Percentiles rank a stretch among this genome's conserved stretches.
These are phyloP conservation scores for Symphodus melops DNA, from an alignment of 2,113 vertebrate genomes.

Conservation along the genomic window DNA sequence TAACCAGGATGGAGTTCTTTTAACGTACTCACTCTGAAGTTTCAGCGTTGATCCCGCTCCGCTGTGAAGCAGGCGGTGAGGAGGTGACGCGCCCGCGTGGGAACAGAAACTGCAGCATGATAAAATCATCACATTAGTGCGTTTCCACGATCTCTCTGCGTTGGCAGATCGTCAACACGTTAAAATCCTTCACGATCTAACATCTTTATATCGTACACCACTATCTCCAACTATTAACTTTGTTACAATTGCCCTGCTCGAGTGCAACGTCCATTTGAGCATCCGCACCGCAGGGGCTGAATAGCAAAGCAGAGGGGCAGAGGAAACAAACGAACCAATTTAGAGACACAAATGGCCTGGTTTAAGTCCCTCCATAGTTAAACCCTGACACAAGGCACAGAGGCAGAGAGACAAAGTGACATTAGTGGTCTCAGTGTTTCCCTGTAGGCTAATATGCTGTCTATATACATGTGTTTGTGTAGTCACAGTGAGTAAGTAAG, in stretches of 20 bases:
- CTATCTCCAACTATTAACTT: constrained; percentile 24
- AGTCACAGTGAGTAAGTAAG: constrained; percentile 40
- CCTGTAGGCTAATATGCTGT: constrained; percentile 55
- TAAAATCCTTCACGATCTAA: too few relatives aligned
- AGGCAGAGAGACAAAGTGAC: constrained; percentile 63
- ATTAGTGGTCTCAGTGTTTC: constrained; percentile 67
- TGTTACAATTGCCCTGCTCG: constrained; percentile 33
- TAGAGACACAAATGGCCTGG: constrained; percentile 65
- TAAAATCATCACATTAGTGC: too few relatives aligned
- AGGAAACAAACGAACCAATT: constrained; percentile 74
- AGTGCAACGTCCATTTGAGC: constrained; percentile 51
- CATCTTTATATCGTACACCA: too few relatives aligned
- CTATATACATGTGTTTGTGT: constrained; percentile 37
- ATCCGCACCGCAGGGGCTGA: constrained; percentile 42
- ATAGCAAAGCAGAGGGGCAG: constrained; percentile 34
- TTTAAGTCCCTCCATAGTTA: constrained; percentile 70
- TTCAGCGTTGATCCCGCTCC: too few relatives aligned
- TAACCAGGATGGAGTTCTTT: too few relatives aligned
- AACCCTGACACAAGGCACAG: constrained; percentile 62
- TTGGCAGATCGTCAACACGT: too few relatives aligned
- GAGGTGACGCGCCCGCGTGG: too few relatives aligned
- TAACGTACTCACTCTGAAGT: too few relatives aligned
- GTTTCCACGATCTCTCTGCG: too few relatives aligned
- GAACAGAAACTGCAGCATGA: too few relatives aligned
- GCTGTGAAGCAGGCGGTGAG: too few relatives aligned